These are phyloP conservation scores for Hirtodrosophila alboralis DNA, from an alignment of 2,888 invertebrate species.

Conservation along the genomic window DNA sequence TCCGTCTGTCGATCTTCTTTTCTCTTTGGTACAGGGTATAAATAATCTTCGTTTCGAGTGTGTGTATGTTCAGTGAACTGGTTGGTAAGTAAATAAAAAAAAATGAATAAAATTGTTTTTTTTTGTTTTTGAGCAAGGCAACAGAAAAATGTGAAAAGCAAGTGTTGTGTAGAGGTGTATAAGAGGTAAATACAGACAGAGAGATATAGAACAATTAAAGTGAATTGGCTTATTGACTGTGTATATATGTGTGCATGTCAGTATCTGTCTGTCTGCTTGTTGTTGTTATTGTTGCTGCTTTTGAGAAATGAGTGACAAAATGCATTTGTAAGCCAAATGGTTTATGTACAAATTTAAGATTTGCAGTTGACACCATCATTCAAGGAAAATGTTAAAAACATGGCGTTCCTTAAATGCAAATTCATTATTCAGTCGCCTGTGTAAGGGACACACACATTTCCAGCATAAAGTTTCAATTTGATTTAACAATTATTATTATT, in stretches of 20 bases:
- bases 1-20: too few relatives aligned
- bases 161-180: slow-evolving; percentile 50
- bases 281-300: slow-evolving; percentile 54
- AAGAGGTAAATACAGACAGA: slow-evolving; percentile 45
- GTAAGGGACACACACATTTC: slow-evolving; percentile 71
- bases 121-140: slow-evolving; percentile 67
- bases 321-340: slow-evolving; percentile 77
- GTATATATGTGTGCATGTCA: slow-evolving; percentile 38
- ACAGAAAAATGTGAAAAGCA: slow-evolving; percentile 64
- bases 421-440: slow-evolving; percentile 80
- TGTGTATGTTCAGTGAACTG: slow-evolving; percentile 33
- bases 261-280: slow-evolving; percentile 54
- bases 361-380: slow-evolving; percentile 82
- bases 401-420: slow-evolving; percentile 81
- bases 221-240: slow-evolving; percentile 49
- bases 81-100: slow-evolving; percentile 54
- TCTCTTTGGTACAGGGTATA: slow-evolving; percentile 49
- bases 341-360: slow-evolving; percentile 77
- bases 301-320: slow-evolving; percentile 71
- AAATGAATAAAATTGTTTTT: slow-evolving; percentile 44
- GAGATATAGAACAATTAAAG: slow-evolving; percentile 61
- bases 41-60: slow-evolving; percentile 42
- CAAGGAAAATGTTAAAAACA: slow-evolving; percentile 80
- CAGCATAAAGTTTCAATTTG: slow-evolving; percentile 33
- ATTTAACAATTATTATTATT: slow-evolving; percentile 5